Evolutionary conservation across 2,113 vertebrate genomes (phyloP), one percentile per base, ranked within the genome.

Genomic region (Oceanodroma tethys): DNA sequence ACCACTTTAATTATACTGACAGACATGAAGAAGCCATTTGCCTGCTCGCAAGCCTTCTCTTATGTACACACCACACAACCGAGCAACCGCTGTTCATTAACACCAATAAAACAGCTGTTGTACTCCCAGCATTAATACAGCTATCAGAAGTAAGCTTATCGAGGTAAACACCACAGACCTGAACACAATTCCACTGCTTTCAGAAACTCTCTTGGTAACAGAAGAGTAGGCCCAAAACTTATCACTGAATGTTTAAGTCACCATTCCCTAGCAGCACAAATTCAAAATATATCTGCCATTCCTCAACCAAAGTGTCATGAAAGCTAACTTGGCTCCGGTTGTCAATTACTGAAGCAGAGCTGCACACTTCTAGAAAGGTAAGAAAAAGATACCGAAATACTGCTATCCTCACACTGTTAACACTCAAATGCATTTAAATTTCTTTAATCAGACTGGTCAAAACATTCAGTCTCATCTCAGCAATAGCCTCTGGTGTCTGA

Each of bases 11-110:
- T 58, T 59, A 17, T 12, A 63, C 26, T 10, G 20, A 63, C 25
- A 38, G 52, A 45, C 34, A 17, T 6, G 19, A 90, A 86, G 32
- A 60, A 88, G 12, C 11, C 13, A 13, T 23, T 9, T 7, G 4
- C 43, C 40, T 79, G 38, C 29, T 26, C 27, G 19, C 16, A 79
- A 29, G 26, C 25, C 42, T 53, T 56, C 29, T 53, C 48, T 29
- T 26, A 38, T 0, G 0, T 11, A 62, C 7, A 27, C 10, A 52
- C 6, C 59, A 63, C 13, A 34, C 4, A 74, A 42, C 13, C 2
- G 26, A 81, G 42, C 27, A 82, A 62, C 42, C 0, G 0, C n/a
- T 63, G 52, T 4, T 89, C 58, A 52, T 16, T 30, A 50, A 73
- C 42, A 25, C 19, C 8, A 42, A 63, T 4, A 38, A 38, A 72